These are phyloP conservation scores for Melanogrammus aeglefinus DNA, from an alignment of 2,797 vertebrate genomes.

Conservation along the genomic window DNA sequence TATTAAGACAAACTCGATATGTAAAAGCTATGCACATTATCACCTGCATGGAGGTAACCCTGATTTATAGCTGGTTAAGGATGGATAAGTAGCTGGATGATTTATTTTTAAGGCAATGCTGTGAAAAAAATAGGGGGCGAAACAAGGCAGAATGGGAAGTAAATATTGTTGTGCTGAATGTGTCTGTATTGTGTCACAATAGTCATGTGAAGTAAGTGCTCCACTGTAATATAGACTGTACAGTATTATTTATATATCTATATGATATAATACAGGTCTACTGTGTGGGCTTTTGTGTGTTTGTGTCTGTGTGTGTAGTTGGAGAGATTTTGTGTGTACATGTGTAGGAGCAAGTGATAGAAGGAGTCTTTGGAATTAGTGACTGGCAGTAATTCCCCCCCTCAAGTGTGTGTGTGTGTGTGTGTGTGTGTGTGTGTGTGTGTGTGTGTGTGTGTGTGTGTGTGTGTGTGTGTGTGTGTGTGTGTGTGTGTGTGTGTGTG, in stretches of 20 bases:
- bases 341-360: background rate
- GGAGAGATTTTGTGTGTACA: background rate
- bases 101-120: too few relatives aligned
- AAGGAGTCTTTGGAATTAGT: background rate
- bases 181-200: background rate
- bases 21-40: background rate
- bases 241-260: background rate
- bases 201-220: background rate
- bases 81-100: background rate
- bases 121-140: background rate
- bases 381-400: background rate
- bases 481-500: slow-evolving; percentile 6
- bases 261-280: background rate
- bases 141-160: background rate
- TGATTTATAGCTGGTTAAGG: background rate
- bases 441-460: background rate
- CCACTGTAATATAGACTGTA: background rate
- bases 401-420: background rate
- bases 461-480: background rate
- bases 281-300: background rate
- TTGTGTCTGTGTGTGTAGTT: slow-evolving; percentile 1
- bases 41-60: background rate
- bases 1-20: background rate
- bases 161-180: too few relatives aligned
- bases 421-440: too few relatives aligned